Evolutionary conservation across 1,140 invertebrate species (phyloP).

Genomic region (Drosophila nigromelanica): DNA sequence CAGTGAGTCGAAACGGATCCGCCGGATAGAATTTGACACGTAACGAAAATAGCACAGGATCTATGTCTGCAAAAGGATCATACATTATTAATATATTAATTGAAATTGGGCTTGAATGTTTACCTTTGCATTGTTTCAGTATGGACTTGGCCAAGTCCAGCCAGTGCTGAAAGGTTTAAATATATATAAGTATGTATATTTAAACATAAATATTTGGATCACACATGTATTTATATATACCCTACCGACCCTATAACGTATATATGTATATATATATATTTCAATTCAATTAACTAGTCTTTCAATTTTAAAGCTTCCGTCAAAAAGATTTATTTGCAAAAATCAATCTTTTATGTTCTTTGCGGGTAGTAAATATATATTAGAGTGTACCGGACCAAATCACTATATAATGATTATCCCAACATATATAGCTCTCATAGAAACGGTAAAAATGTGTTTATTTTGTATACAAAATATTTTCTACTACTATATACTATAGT

Average conservation of each 20-base stretch:
- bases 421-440: too few species aligned
- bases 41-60: conserved; percentile 95
- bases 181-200: neutral
- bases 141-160: conserved; percentile 96
- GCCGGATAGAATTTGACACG: conserved; percentile 97
- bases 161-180: conserved; percentile 92
- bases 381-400: too few species aligned
- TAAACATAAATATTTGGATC: neutral
- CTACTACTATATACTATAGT: too few species aligned
- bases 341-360: too few species aligned
- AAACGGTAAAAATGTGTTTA: too few species aligned
- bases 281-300: too few species aligned
- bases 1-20: conserved; percentile 88
- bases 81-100: neutral
- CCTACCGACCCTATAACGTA: too few species aligned
- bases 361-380: too few species aligned
- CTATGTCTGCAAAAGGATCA: conserved; percentile 87
- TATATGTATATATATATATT: neutral
- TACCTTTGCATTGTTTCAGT: conserved; percentile 97
- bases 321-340: too few species aligned
- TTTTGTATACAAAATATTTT: too few species aligned
- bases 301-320: too few species aligned
- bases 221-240: neutral
- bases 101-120: conserved; percentile 53
- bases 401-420: too few species aligned